Base-by-base conservation (phyloP, 2,797 vertebrate species). In the Novumbra hubbsi region DNA sequence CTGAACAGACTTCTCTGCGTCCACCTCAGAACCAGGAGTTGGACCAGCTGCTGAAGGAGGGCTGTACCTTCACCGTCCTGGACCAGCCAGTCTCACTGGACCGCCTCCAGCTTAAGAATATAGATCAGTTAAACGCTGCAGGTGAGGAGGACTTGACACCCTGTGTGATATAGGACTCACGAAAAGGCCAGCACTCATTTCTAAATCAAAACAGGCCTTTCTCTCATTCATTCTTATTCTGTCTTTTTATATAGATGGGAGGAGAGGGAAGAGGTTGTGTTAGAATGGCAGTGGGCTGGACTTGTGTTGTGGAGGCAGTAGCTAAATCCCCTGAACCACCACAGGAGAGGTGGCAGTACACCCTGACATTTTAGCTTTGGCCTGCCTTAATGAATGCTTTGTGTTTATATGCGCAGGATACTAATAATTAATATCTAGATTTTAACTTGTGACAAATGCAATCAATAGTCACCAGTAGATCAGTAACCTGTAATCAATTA, bases 11-110 rank as follows among this genome's bases (percentile, higher is more conserved):
- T 69, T 80, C 91, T 14, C 79, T 93, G 71, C 94, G 91, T 81
- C 84, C 92, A 75, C 93, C 91, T 4, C 91, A 93, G 74, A 90
- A 92, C 85, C 89, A 92, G 73, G 96, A 97, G 83, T 87, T 98
- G 76, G 94, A 96, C 41, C 91, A 93, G 28, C 85, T 97, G 74
- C 83, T 96, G 79, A 96, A 94, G 87, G 96, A 98, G 5, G 94
- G 96, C 0, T 92, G 91, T 63, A 91, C 88, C n/a, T 98, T 96
- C 81, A 94, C 83, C 0, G 94, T 96, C 19, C 80, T 97, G 0
- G 95, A 96, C 86, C 97, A 98, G 87, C 96, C 96, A 17, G 90
- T 97, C 64, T 95, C 95, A 6, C 88, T 97, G 27, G 96, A 98
- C 78, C 93, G 96, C 77, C 75, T 97, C 74, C 88, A 90, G 71